Conservation (phyloP, 2,888 invertebrate genomes). For the Platerodrilus igneus region DNA sequence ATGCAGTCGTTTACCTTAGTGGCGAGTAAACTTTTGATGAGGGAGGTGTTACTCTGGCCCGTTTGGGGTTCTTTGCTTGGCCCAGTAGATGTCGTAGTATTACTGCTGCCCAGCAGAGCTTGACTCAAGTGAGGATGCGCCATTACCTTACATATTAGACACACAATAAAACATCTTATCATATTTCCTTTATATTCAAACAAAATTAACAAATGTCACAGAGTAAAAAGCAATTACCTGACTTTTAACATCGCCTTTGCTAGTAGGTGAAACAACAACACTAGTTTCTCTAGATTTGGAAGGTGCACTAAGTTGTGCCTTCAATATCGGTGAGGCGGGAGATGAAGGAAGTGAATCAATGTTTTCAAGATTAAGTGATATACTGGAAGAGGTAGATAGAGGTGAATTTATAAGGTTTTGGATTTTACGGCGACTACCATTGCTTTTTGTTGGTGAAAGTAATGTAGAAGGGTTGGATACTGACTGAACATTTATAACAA, state of each 20-base stretch:
- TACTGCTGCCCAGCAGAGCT: slow-evolving; percentile 50
- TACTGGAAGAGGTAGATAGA: slow-evolving; percentile 15
- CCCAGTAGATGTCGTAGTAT: slow-evolving; percentile 33
- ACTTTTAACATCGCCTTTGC: slow-evolving; percentile 51
- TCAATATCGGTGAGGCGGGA: slow-evolving; percentile 75
- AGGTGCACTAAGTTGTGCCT: slow-evolving; percentile 76
- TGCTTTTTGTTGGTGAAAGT: slow-evolving; percentile 24
- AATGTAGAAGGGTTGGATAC: slow-evolving; percentile 31
- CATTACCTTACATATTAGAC: slow-evolving; percentile 48
- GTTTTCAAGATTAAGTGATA: slow-evolving; percentile 27
- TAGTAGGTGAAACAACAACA: slow-evolving; percentile 45
- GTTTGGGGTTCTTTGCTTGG: slow-evolving; percentile 39
- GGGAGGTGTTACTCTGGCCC: slow-evolving; percentile 63
- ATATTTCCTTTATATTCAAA: too few species aligned
- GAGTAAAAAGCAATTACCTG: slow-evolving; percentile 49
- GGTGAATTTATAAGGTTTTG: slow-evolving; percentile 19
- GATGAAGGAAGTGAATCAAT: slow-evolving; percentile 47
- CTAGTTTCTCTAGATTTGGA: slow-evolving; percentile 49
- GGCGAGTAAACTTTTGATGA: slow-evolving; percentile 90
- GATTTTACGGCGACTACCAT: slow-evolving; percentile 28
- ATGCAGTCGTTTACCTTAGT: slow-evolving; percentile 79
- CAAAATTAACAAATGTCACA: slow-evolving; percentile 4
- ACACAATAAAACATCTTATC: slow-evolving; percentile 26
- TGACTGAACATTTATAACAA: slow-evolving; percentile 49
- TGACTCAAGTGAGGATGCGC: slow-evolving; percentile 61